Base-by-base conservation (phyloP, 2,888 invertebrate genomes). In the Gandaritis pyraliata region DNA sequence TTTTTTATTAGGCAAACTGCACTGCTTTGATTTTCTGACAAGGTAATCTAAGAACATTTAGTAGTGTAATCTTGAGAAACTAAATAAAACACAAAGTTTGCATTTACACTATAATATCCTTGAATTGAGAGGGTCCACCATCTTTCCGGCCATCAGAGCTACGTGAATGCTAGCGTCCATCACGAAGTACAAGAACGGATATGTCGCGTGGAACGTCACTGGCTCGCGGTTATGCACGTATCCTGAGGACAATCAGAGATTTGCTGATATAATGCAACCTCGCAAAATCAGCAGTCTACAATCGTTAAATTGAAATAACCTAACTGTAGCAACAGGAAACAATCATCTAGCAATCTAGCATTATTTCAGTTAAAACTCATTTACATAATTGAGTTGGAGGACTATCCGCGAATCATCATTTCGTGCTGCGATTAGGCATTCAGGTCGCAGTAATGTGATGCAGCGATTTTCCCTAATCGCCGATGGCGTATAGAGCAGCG, bases 171-270 rank as follows among this genome's bases (percentile, higher is more conserved):
- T 95, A 52, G 95, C 93, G 83, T 97, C 97, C 90, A 97, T 94
- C 70, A 97, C 96, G 84, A 97, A 97, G 88, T 96, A 97, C 58
- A 96, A 88, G 85, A 97, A 97, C 53, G 97, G 97, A 86, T 95
- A 96, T 65, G 96, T 96, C 12, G 95, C 96, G 52, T 95, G 94
- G 82, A 97, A 96, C 69, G 94, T 93, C 54, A 96, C 94, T 11
- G 95, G 95, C 15, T 94, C 93, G 6, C 94, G 93, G 60, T 83
- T 92, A 51, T 78, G 73, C 48, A 83, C 82, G 70, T 90, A 90
- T 48, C 88, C 93, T 93, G 88, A 11, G 78, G 43, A 16, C 43
- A 77, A 38, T 47, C 10, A 33, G 11, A 43, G n/a, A 1, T 29
- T 47, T 29, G 39, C 39, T 48, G 18, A 52, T 30, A 15, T 52